Conservation (phyloP, 2,113 vertebrate genomes). For the Vireo altiloquus region DNA sequence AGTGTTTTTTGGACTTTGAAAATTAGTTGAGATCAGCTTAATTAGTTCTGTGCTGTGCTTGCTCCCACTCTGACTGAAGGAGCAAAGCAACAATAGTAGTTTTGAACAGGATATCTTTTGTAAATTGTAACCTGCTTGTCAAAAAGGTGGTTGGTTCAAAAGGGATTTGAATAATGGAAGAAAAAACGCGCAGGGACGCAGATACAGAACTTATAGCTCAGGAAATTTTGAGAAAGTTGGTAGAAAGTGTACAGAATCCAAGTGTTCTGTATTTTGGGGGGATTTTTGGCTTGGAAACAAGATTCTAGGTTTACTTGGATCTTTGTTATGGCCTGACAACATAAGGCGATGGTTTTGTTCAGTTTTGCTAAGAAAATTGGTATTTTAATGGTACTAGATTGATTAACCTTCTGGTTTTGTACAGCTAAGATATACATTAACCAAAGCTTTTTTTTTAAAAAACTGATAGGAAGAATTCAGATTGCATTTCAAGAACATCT, state of each 20-base stretch:
- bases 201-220: background rate
- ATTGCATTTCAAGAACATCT: slow-evolving; percentile 96
- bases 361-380: background rate
- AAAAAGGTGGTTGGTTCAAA: background rate
- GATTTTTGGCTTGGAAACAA: background rate
- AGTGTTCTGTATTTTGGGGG: background rate
- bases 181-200: background rate
- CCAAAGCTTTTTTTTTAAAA: background rate
- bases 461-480: slow-evolving; percentile 89
- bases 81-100: background rate
- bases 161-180: background rate
- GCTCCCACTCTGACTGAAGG: background rate
- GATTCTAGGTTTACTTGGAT: background rate
- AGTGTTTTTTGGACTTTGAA: background rate
- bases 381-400: background rate
- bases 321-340: background rate
- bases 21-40: background rate
- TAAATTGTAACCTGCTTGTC: background rate
- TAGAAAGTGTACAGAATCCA: background rate
- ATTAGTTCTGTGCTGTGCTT: background rate
- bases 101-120: background rate
- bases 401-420: background rate
- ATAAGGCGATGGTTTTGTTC: background rate
- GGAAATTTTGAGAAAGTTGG: background rate
- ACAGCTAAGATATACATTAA: background rate